Percentiles rank a stretch among this genome's conserved stretches.
Conservation (phyloP, 2,797 vertebrate genomes). For the Manis javanica region DNA sequence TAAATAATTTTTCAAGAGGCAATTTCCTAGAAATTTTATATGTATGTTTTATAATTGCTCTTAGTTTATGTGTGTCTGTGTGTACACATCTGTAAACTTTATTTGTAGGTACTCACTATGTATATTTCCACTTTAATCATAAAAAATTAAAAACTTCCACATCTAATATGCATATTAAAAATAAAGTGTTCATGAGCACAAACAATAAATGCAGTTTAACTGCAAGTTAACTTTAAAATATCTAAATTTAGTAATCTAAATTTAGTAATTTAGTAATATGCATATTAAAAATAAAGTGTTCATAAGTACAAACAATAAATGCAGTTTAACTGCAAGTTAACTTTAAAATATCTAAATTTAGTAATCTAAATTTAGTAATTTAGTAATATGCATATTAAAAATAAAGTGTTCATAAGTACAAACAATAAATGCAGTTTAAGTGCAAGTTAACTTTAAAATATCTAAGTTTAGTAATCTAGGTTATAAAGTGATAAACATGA, state of each 20-base stretch:
- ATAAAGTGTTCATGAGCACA: no score
- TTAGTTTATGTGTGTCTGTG: background rate
- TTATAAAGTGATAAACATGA: background rate
- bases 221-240: no score
- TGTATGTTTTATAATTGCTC: background rate
- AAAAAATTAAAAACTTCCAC: background rate
- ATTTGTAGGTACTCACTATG: background rate
- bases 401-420: background rate
- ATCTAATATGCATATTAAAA: background rate
- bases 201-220: no score
- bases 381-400: background rate
- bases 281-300: background rate
- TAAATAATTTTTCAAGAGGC: background rate
- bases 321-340: background rate
- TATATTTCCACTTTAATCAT: conserved; percentile 7
- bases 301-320: background rate
- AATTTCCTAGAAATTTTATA: background rate
- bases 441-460: background rate
- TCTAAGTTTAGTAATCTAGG: background rate
- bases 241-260: no score
- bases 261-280: background rate
- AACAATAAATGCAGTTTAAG: background rate
- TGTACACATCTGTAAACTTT: background rate
- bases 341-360: background rate
- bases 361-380: background rate